Percentiles rank a stretch among this genome's conserved stretches.
Evolutionary conservation across 2,113 vertebrate genomes (phyloP).

Genomic region (Dipodomys stephensi): DNA sequence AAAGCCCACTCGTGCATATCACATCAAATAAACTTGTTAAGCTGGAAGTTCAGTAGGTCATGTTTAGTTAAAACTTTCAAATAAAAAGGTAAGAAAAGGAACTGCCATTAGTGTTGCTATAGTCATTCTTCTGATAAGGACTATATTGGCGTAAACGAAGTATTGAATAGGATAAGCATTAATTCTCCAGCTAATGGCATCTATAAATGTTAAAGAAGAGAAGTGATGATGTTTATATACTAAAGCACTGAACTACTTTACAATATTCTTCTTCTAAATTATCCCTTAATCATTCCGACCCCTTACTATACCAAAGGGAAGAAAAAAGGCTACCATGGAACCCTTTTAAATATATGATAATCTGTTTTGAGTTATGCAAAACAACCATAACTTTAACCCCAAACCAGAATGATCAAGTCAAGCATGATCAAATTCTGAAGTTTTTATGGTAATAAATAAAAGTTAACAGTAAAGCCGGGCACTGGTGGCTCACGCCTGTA

Average conservation of each 20-base stretch:
- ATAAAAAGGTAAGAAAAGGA: background rate
- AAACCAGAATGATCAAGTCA: background rate
- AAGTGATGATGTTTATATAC: background rate
- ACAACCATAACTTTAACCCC: background rate
- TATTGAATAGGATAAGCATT: background rate
- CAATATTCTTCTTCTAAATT: background rate
- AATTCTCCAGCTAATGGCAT: background rate
- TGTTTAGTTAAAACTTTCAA: background rate
- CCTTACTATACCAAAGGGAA: background rate
- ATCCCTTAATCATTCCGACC: background rate
- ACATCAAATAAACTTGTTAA: constrained; percentile 9
- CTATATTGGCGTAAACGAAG: background rate
- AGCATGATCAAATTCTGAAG: background rate
- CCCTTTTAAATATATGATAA: background rate
- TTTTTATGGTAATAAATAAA: constrained; percentile 43
- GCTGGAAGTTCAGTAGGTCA: background rate
- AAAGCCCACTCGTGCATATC: background rate
- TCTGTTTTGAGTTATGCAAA: background rate
- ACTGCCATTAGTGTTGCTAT: background rate
- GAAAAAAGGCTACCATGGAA: background rate
- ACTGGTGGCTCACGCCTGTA: no score
- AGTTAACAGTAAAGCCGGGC: constrained; percentile 21
- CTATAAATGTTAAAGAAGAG: constrained; percentile 21
- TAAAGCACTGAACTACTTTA: background rate
- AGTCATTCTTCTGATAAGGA: background rate